phyloP scores from a whole-genome alignment of 2,113 vertebrate species.

The Pteropus alecto region DNA sequence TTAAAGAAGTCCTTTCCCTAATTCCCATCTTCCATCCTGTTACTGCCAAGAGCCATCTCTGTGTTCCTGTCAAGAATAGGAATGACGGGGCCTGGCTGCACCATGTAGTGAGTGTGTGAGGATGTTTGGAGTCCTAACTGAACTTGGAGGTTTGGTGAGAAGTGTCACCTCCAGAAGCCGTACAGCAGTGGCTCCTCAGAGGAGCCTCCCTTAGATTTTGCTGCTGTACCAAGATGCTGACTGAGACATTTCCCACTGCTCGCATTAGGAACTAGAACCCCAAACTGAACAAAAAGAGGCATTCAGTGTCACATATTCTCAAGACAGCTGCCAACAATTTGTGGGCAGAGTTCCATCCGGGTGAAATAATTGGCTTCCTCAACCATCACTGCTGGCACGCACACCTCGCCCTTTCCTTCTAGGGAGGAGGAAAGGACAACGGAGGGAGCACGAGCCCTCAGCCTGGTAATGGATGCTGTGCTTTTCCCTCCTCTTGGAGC shows the following conservation, averaged over 20 bases:
- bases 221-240: no score
- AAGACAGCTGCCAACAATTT: background rate
- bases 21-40: background rate
- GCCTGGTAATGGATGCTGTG: background rate
- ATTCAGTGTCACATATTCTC: rapidly evolving
- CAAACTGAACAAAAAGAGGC: background rate
- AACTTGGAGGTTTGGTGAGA: background rate
- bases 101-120: rapidly evolving
- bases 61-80: rapidly evolving
- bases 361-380: background rate
- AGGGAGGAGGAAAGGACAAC: background rate
- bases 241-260: background rate
- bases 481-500: background rate
- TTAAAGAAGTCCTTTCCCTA: background rate
- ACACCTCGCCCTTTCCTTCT: rapidly evolving
- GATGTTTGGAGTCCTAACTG: background rate
- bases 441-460: rapidly evolving
- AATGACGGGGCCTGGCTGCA: background rate
- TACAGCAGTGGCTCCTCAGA: rapidly evolving
- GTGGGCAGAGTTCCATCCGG: background rate
- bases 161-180: rapidly evolving
- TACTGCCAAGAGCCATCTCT: background rate
- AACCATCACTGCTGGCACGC: rapidly evolving
- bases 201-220: background rate
- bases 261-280: background rate